phyloP scores from a whole-genome alignment of 1,140 invertebrate genomes.

The Drosophila miranda region DNA sequence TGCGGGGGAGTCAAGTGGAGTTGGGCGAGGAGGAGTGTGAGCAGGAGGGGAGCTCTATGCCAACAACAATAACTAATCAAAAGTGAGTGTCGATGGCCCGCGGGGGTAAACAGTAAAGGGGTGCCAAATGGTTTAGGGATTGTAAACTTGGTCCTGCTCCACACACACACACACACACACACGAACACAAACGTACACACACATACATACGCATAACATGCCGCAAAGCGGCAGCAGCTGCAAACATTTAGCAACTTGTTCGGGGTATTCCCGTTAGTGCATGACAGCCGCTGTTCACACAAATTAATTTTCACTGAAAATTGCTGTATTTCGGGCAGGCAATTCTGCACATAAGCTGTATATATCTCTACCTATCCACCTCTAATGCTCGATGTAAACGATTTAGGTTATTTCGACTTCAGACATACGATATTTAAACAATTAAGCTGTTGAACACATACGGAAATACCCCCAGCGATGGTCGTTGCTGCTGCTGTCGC shows the following conservation, averaged over 20 bases:
- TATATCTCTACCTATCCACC: too few species aligned
- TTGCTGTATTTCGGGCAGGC: too few species aligned
- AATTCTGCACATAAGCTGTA: too few species aligned
- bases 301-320: too few species aligned
- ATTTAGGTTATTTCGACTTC: too few species aligned
- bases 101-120: not conserved
- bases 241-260: slow-evolving; percentile 34
- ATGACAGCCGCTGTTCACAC: not conserved
- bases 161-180: slow-evolving; percentile 20
- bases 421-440: too few species aligned
- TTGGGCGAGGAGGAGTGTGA: not conserved
- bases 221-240: slow-evolving; percentile 19
- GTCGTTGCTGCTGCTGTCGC: slow-evolving; percentile 16
- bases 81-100: slow-evolving; percentile 26
- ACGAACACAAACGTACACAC: slow-evolving; percentile 11
- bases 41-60: slow-evolving; percentile 12
- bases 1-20: not conserved
- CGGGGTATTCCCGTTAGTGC: too few species aligned
- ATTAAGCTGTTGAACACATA: too few species aligned
- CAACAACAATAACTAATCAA: slow-evolving; percentile 68
- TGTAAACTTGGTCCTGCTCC: slow-evolving; percentile 49
- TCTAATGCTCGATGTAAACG: too few species aligned
- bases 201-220: slow-evolving; percentile 19
- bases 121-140: slow-evolving; percentile 30
- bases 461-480: too few species aligned